Conservation (phyloP, 2,888 invertebrate genomes). For the Lasioglossum leucozonium region DNA sequence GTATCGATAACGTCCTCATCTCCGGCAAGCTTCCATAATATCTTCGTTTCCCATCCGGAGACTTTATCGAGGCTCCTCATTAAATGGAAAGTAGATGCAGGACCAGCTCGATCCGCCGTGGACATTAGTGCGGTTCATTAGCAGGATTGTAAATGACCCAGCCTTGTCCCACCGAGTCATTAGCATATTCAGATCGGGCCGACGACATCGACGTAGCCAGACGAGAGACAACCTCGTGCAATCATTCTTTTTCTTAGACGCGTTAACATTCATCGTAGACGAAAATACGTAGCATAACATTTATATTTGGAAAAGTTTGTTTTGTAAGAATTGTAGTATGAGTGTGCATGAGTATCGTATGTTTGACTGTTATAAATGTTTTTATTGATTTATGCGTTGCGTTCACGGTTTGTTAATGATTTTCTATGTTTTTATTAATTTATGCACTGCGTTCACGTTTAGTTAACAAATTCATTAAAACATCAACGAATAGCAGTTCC, state of each 20-base stretch:
- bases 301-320: neutral
- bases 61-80: constrained; percentile 53
- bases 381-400: no score
- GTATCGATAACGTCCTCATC: constrained; percentile 13
- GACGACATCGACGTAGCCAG: neutral
- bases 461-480: no score
- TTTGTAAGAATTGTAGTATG: no score
- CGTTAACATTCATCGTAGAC: neutral
- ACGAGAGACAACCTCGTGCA: neutral
- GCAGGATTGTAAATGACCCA: constrained; percentile 65
- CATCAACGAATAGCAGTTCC: no score
- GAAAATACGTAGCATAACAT: neutral
- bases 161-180: constrained; percentile 54
- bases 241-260: neutral
- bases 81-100: constrained; percentile 62
- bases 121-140: constrained; percentile 68
- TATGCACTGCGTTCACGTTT: no score
- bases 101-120: constrained; percentile 37
- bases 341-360: no score
- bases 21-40: constrained; percentile 16
- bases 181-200: constrained; percentile 57
- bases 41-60: constrained; percentile 26
- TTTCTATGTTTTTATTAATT: no score
- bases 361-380: no score
- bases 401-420: no score